Conservation (phyloP, 2,113 vertebrate genomes). For the Anthoscopus minutus region DNA sequence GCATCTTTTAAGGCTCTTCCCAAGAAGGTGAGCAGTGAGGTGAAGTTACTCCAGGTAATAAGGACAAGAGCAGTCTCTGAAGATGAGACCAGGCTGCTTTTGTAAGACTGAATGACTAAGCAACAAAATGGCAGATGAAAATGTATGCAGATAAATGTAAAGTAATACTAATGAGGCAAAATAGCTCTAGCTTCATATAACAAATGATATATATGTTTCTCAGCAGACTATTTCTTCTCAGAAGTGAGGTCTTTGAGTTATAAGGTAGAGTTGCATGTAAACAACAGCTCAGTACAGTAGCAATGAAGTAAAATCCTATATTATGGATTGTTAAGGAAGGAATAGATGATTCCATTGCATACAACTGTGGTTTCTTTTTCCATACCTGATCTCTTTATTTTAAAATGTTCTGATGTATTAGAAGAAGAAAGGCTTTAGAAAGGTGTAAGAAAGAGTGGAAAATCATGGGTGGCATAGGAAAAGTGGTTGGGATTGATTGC, state of each 20-base stretch:
- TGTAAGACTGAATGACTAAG: not conserved
- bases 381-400: not conserved
- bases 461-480: not conserved
- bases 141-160: conserved; percentile 34
- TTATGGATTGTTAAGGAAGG: not conserved
- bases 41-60: not conserved
- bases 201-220: not conserved
- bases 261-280: not conserved
- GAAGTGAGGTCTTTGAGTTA: not conserved
- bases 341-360: not conserved
- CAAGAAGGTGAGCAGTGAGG: not conserved
- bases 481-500: not conserved
- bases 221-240: not conserved
- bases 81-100: not conserved
- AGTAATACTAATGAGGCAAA: conserved; percentile 18
- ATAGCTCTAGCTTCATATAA: not conserved
- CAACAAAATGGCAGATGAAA: conserved; percentile 7
- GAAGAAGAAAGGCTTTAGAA: not conserved
- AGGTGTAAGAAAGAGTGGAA: not conserved
- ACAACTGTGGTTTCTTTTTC: not conserved
- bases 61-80: not conserved
- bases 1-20: not conserved
- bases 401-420: not conserved
- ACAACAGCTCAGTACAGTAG: not conserved
- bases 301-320: not conserved